Percentiles rank a stretch among this genome's conserved stretches.
Conservation (phyloP, 1,140 invertebrate genomes). For the Panonychus citri region DNA sequence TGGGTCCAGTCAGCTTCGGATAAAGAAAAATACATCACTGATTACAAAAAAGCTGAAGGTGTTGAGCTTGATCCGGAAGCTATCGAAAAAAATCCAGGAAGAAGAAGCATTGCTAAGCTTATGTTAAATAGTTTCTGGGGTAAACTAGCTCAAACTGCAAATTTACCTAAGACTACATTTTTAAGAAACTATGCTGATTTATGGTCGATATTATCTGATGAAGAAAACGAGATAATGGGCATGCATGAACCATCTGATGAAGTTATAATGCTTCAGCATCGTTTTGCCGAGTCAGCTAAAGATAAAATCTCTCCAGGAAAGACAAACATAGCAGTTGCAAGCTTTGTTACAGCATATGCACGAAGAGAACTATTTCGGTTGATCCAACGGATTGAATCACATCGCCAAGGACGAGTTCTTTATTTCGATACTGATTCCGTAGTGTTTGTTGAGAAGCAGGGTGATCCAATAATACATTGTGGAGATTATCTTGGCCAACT, state of each 20-base stretch:
- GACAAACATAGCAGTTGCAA: background rate
- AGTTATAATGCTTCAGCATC: background rate
- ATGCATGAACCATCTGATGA: background rate
- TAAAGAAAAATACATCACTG: conserved; percentile 17
- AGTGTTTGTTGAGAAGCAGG: background rate
- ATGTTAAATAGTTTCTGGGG: conserved; percentile 17
- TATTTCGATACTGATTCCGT: conserved; percentile 1
- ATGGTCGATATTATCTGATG: background rate
- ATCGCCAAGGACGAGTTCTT: background rate
- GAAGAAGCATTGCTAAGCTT: conserved; percentile 14
- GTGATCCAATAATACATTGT: background rate
- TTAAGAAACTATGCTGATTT: conserved; percentile 11
- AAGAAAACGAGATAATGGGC: too few species aligned
- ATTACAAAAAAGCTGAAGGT: conserved; percentile 20
- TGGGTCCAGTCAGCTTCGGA: background rate
- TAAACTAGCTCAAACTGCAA: conserved; percentile 18
- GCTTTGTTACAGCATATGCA: conserved; percentile 1
- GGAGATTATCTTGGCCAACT: conserved; percentile 5
- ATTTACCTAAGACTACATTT: conserved; percentile 16
- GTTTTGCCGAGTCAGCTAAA: background rate
- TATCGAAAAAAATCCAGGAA: conserved; percentile 21
- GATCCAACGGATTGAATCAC: background rate
- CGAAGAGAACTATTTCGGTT: background rate
- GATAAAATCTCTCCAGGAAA: background rate
- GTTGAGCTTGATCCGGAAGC: conserved; percentile 19